Conservation (phyloP, 1,140 invertebrate species). For the Drosophila quadrilineata region DNA sequence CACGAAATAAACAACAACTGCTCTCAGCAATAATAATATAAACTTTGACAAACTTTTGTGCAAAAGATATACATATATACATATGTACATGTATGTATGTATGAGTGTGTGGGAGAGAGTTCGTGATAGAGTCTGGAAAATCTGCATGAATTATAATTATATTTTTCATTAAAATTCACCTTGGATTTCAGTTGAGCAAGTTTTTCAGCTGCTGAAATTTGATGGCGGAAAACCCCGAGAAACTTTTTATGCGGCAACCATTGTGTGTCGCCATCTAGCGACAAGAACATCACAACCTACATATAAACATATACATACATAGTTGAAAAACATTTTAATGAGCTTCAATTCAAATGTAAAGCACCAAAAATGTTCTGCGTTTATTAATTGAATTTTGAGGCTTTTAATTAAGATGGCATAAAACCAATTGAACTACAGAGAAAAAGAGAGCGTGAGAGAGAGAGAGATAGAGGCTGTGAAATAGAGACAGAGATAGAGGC, state of each 20-base stretch:
- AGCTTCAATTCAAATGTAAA: slow-evolving; percentile 56
- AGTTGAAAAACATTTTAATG: no score
- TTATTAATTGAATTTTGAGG: slow-evolving; percentile 56
- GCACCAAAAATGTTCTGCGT: slow-evolving; percentile 33
- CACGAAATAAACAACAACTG: slow-evolving; percentile 17
- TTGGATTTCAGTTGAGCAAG: slow-evolving; percentile 59
- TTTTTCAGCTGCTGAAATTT: slow-evolving; percentile 56
- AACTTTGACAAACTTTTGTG: slow-evolving; percentile 69
- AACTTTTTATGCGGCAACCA: slow-evolving; percentile 24
- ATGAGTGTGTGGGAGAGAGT: no score
- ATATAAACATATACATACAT: slow-evolving; percentile 36
- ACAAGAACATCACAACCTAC: slow-evolving; percentile 5
- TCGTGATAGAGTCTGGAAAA: slow-evolving; percentile 23
- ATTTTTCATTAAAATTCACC: slow-evolving; percentile 78
- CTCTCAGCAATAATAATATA: slow-evolving; percentile 45
- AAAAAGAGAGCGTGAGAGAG: background rate
- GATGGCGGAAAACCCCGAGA: slow-evolving; percentile 12
- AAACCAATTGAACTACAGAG: slow-evolving; percentile 44
- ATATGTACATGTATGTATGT: no score
- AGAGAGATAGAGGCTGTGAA: background rate
- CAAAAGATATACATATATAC: slow-evolving; percentile 2
- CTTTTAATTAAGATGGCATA: slow-evolving; percentile 62
- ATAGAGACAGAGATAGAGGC: background rate
- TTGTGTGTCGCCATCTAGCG: slow-evolving; percentile 32
- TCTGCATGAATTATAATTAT: slow-evolving; percentile 78